These are phyloP conservation scores for Apantesis nais DNA, from an alignment of 2,888 invertebrate species.

Conservation along the genomic window DNA sequence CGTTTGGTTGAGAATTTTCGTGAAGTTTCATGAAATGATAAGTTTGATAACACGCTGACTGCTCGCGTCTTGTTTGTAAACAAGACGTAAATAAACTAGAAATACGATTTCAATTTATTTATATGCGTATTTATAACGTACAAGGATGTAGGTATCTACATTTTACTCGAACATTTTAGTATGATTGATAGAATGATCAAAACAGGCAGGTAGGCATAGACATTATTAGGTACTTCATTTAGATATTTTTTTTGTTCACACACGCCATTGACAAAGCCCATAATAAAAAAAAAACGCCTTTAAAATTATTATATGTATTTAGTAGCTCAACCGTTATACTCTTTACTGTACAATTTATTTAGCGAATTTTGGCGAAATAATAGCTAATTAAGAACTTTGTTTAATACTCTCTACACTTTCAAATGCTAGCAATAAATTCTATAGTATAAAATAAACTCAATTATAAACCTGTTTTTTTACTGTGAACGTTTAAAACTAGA, in stretches of 20 bases:
- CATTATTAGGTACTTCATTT: neutral
- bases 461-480: neutral
- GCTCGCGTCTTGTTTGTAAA: neutral
- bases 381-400: no score
- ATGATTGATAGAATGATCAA: neutral
- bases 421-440: no score
- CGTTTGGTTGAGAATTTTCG: neutral
- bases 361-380: no score
- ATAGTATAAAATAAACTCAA: no score
- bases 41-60: neutral
- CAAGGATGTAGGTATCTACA: neutral
- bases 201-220: neutral
- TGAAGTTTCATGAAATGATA: neutral
- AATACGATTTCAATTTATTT: neutral
- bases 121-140: neutral
- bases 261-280: no score
- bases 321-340: no score
- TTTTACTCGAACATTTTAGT: neutral
- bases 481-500: neutral
- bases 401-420: no score
- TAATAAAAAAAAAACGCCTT: no score
- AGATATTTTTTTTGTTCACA: neutral
- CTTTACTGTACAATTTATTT: no score
- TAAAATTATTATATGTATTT: neutral
- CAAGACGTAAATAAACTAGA: neutral